These are phyloP conservation scores for Trididemnum clinides DNA, from an alignment of 23 tunicate genomes.

Conservation along the genomic window DNA sequence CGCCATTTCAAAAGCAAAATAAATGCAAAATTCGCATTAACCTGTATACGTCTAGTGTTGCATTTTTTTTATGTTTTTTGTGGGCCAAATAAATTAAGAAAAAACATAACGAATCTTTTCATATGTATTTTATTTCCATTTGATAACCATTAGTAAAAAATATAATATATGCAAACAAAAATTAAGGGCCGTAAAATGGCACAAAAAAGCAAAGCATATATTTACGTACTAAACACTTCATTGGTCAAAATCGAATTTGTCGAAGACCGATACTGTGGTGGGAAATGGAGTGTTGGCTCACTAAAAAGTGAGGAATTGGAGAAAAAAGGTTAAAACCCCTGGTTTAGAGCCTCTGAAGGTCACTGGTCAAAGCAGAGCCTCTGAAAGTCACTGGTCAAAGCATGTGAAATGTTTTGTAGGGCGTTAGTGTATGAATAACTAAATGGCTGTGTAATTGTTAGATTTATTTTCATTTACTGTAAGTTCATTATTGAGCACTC, in stretches of 20 bases:
- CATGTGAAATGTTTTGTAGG: no score
- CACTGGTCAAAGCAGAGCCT: no score
- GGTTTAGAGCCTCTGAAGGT: no score
- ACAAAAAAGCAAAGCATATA: no score
- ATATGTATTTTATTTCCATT: background rate
- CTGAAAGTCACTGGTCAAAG: no score
- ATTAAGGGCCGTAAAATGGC: no score
- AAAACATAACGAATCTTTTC: constrained; percentile 6
- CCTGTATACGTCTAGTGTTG: constrained; percentile 10
- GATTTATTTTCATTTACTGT: no score
- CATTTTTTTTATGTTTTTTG: background rate
- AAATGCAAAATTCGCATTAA: constrained; percentile 12
- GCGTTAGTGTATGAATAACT: no score
- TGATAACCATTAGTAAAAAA: constrained; percentile 8
- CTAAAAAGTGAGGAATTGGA: background rate
- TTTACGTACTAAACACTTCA: no score
- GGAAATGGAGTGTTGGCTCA: constrained; percentile 1
- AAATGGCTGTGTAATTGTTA: no score
- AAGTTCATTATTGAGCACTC: no score
- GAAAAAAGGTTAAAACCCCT: constrained; percentile 11
- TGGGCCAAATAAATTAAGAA: background rate
- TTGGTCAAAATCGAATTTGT: background rate
- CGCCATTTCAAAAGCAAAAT: constrained; percentile 33
- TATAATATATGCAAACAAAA: background rate
- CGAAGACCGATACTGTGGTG: constrained; percentile 12